Base-by-base conservation (phyloP, 2,888 invertebrate genomes). In the Drosophila rellima region DNA sequence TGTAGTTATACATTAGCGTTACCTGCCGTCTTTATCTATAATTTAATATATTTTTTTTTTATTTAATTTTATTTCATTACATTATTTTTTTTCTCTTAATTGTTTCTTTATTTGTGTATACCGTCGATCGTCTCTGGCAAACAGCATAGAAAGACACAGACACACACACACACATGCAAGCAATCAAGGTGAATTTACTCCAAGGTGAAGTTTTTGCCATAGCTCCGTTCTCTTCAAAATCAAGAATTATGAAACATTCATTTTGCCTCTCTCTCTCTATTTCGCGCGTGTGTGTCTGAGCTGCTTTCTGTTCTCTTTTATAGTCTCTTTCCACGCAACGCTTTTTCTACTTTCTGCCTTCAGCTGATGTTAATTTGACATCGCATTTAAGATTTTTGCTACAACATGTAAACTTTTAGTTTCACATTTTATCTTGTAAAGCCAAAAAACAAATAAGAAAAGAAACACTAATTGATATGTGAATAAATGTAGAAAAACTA, bases 1-100 rank as follows among this genome's bases (percentile, higher is more conserved):
- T 89, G 97, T 98, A 91, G 97, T 96, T 93, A 98, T 97, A 93
- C 98, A 98, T 89, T 92, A 92, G 81, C 62, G 64, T 71, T 76
- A 76, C 79, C 79, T 78, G 79, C 75, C 79, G 57, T 70, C 74
- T 70, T 33, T 35, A 35, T 35, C 35, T 54, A 52, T 65, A 64
- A 74, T 79, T 70, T 70, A 40, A 52, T 42, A 5, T 42, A 13
- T 45, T 52, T 57, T 50, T 61, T 65, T 79, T 66, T 78, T 40
- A 70, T 37, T 52, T 26, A 6, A 33, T 37, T 57, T 51, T 51
- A 13, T 18, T 26, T 44, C 15, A 33, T 45, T 18, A 35, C 35
- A n/a, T n/a, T 42, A 44, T 54, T 59, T 59, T 60, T 57, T 39
- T 51, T 42, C 47, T 48, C 11, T 51, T 39, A 51, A 26, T 42